Evolutionary conservation across 2,888 invertebrate genomes (phyloP), one percentile per base, ranked within the genome.

Genomic region (Cephus pulcher): DNA sequence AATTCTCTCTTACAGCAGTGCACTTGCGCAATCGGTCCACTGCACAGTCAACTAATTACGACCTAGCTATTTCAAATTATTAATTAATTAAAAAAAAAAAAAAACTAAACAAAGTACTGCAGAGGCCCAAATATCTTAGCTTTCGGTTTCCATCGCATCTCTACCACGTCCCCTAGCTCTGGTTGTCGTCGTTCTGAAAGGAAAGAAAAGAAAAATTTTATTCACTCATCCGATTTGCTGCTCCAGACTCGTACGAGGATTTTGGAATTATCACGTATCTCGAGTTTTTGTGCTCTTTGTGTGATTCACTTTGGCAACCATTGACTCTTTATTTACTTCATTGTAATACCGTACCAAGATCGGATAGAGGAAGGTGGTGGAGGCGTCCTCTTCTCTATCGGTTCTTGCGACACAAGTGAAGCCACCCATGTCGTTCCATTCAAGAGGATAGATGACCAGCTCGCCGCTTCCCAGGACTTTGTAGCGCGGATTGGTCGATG

Each of bases 401-500:
- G 92, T 88, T 83, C 94, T 94, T 0, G 95, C 96, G 23, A 94
- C 92, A 89, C 98, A 98, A 1, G 93, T 95, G 90, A 95, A 97
- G 33, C 93, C 93, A 9, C 97, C 98, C 97, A 97, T 97, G 85
- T 97, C 96, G 12, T 93, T 91, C 96, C 96, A 98, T 71, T 92
- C 92, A 11, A 97, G 92, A 15, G 94, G 92, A 33, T 93, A 92
- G 84, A 98, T 96, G 70, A 96, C 88, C 35, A 98, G 92, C 85
- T 96, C 96, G 0, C 98, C 98, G 85, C 95, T 95, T 4, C 94
- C 93, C 80, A 96, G 92, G 80, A 91, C 82, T 82, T 84, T 86
- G 78, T 85, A 89, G 33, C 90, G 87, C 1, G 86, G 80, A 75
- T 88, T 84, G 69, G 33, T 40, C 76, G 56, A 6, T 30, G 74